Percentiles rank a stretch among this genome's conserved stretches.
These are phyloP conservation scores for Apodemia zela DNA, from an alignment of 2,888 invertebrate species.

Conservation along the genomic window DNA sequence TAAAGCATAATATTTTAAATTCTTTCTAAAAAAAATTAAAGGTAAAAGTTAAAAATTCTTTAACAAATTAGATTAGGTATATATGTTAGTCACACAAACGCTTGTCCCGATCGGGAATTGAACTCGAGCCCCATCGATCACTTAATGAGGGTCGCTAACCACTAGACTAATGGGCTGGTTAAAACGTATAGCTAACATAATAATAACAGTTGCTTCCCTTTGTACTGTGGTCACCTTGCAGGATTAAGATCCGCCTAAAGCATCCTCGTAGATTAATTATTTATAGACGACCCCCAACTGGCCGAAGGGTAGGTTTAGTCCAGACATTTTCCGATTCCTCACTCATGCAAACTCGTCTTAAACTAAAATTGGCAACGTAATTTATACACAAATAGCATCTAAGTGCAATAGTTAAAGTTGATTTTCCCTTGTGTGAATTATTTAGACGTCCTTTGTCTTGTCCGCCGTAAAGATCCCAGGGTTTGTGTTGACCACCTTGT, in stretches of 20 bases:
- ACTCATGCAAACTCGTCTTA: slow-evolving; percentile 76
- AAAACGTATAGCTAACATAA: background rate
- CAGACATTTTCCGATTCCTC: slow-evolving; percentile 72
- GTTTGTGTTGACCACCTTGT: slow-evolving; percentile 78
- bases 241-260: slow-evolving; percentile 67
- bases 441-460: slow-evolving; percentile 76
- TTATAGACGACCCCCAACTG: slow-evolving; percentile 63
- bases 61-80: no score
- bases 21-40: no score
- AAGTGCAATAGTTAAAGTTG: slow-evolving; percentile 60
- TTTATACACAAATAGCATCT: slow-evolving; percentile 69
- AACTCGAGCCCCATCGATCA: no score
- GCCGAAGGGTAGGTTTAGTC: slow-evolving; percentile 68
- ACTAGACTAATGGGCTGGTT: background rate
- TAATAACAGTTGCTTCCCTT: slow-evolving; percentile 16
- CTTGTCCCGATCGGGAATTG: background rate
- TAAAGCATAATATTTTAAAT: no score
- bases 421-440: slow-evolving; percentile 68
- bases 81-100: background rate
- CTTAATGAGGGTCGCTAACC: background rate
- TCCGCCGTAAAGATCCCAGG: slow-evolving; percentile 70
- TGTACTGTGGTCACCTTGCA: slow-evolving; percentile 28
- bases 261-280: slow-evolving; percentile 76
- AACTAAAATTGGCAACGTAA: slow-evolving; percentile 64
- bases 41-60: no score